Evolutionary conservation across 2,888 invertebrate species (phyloP).

Genomic region (Seira ritae): DNA sequence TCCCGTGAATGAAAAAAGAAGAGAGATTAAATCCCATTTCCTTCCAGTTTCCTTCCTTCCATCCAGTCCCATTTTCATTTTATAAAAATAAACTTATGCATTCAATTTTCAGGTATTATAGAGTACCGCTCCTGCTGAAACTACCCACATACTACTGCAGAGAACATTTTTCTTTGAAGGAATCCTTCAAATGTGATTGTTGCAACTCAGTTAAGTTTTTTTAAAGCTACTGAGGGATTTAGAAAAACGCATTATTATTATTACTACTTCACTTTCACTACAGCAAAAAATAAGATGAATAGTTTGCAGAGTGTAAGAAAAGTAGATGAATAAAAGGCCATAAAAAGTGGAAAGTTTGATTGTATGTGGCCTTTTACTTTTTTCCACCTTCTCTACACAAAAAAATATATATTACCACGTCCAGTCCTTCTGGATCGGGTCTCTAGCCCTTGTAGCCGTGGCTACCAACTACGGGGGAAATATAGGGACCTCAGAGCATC

Average conservation of each 20-base stretch:
- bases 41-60: neutral
- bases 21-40: conserved; percentile 32
- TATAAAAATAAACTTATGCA: neutral
- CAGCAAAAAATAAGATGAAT: conserved; percentile 38
- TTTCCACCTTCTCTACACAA: neutral
- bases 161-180: no score
- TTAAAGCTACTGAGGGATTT: conserved; percentile 28
- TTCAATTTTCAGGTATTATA: neutral
- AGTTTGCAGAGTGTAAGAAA: conserved; percentile 34
- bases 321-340: conserved; percentile 12
- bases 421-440: neutral
- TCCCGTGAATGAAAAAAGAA: neutral
- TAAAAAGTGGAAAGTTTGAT: conserved; percentile 45
- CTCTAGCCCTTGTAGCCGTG: neutral
- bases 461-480: no score
- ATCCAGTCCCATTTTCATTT: neutral
- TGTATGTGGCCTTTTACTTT: conserved; percentile 9
- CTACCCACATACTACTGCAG: no score
- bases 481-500: conserved; percentile 4
- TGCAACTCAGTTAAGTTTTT: neutral
- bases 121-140: no score
- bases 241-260: conserved; percentile 27
- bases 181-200: neutral
- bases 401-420: neutral
- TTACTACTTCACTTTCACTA: conserved; percentile 25